Base-by-base conservation (phyloP, 1,140 invertebrate genomes). In the Oryzaephilus surinamensis region DNA sequence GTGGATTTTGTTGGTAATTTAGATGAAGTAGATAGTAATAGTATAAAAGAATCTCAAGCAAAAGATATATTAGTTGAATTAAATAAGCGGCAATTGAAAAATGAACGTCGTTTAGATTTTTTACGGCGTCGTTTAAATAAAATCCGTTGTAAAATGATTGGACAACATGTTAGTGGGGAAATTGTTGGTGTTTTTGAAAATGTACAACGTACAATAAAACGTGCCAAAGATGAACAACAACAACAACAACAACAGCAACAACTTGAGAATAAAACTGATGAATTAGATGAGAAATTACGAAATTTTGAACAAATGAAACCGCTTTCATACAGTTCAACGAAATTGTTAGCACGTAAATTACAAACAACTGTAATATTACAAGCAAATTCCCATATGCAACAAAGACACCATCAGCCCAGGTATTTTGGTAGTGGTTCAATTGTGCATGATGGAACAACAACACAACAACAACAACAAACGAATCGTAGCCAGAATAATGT, bases 141-240 rank as follows among this genome's bases (percentile, higher is more conserved):
- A 53, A 59, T 87, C 5, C 84, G 91, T 59, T 71, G 76, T 0
- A 67, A 73, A 32, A 64, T 77, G 11, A 66, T 87, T 45, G 81
- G 84, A 8, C 73, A 74, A 32, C 83, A 89, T 56, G 69, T 78
- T 15, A 76, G 76, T 32, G 77, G 82, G 38, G 82, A 93, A 60
- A 72, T 82, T 2, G 70, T 72, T 10, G 72, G 77, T 36, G 70
- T 87, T 37, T 65, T 89, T 54, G 77, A 83, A 55, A 62, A 81
- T 57, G 74, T 81, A 24, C 74, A 78, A 39, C 69, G 62, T 56
- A 67, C 58, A 46, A 62, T 51, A 58, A 69, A 48, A 62, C 45
- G 50, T 34, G 28, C 46, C 2, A 54, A 54, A 41, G 53, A 54
- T 13, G 28, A 14, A 15, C 15, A 32, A 11, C 6, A 24, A 11